Evolutionary conservation across 2,888 invertebrate genomes (phyloP).

Genomic region (Scotopteryx bipunctaria): DNA sequence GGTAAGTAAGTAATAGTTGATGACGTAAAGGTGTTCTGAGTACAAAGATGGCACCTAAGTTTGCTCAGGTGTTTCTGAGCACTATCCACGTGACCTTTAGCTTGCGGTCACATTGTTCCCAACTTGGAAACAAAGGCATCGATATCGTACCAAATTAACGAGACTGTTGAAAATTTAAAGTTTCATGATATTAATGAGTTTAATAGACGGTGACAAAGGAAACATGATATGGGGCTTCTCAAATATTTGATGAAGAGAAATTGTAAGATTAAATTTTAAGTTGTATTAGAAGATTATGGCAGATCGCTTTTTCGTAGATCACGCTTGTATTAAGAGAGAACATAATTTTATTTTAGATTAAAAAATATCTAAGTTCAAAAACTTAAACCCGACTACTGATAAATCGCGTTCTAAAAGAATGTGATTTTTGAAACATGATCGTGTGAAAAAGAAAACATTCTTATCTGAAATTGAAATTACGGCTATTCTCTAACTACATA

Average conservation of each 20-base stretch:
- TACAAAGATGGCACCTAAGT: not conserved
- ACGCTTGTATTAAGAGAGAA: not conserved
- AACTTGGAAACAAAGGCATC: constrained; percentile 55
- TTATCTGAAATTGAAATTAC: too few species aligned
- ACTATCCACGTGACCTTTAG: constrained; percentile 31
- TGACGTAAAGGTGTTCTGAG: not conserved
- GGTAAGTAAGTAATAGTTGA: too few species aligned
- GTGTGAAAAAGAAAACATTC: too few species aligned
- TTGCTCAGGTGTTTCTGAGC: constrained; percentile 14
- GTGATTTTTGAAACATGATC: too few species aligned
- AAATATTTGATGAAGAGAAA: constrained; percentile 34
- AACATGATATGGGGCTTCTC: constrained; percentile 33
- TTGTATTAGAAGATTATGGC: constrained; percentile 4
- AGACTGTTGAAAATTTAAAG: constrained; percentile 41
- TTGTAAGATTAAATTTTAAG: constrained; percentile 30
- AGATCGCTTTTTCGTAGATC: not conserved
- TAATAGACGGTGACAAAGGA: constrained; percentile 38
- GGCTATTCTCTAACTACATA: too few species aligned
- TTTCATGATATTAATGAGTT: constrained; percentile 44
- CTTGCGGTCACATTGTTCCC: constrained; percentile 47
- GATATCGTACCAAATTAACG: constrained; percentile 53
- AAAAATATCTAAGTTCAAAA: too few species aligned
- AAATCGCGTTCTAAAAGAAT: too few species aligned
- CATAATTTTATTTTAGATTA: not conserved
- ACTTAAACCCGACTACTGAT: too few species aligned